phyloP scores from a whole-genome alignment of 2,888 invertebrate genomes.

The Lasiommata megera region DNA sequence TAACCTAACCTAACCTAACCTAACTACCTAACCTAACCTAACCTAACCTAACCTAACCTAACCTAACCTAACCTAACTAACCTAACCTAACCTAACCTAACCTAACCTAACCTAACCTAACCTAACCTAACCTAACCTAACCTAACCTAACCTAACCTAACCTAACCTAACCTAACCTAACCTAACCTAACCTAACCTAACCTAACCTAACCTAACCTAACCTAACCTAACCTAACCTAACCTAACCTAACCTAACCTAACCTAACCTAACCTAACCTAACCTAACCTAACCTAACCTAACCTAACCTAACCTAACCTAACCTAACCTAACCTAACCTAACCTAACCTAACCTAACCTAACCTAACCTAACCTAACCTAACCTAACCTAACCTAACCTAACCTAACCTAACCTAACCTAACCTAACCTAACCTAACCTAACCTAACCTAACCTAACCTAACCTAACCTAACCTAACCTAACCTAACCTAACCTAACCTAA shows the following conservation, averaged over 20 bases:
- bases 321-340: slow-evolving; percentile 42
- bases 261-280: slow-evolving; percentile 34
- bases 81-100: slow-evolving; percentile 7
- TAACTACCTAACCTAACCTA: slow-evolving; percentile 3
- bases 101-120: slow-evolving; percentile 8
- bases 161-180: slow-evolving; percentile 9
- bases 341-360: slow-evolving; percentile 39
- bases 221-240: slow-evolving; percentile 36
- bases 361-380: slow-evolving; percentile 41
- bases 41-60: slow-evolving; percentile 6
- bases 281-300: slow-evolving; percentile 38
- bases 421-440: slow-evolving; percentile 35
- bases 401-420: slow-evolving; percentile 39
- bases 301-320: slow-evolving; percentile 39
- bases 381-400: slow-evolving; percentile 41
- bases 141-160: slow-evolving; percentile 9
- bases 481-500: slow-evolving; percentile 23
- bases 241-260: slow-evolving; percentile 21
- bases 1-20: slow-evolving; percentile 8
- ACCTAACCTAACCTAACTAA: slow-evolving; percentile 8
- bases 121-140: slow-evolving; percentile 9
- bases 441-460: slow-evolving; percentile 25
- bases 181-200: slow-evolving; percentile 3
- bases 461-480: slow-evolving; percentile 38
- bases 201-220: slow-evolving; percentile 32